Base-by-base conservation (phyloP, 2,113 vertebrate species). In the Urocynchramus pylzowi region DNA sequence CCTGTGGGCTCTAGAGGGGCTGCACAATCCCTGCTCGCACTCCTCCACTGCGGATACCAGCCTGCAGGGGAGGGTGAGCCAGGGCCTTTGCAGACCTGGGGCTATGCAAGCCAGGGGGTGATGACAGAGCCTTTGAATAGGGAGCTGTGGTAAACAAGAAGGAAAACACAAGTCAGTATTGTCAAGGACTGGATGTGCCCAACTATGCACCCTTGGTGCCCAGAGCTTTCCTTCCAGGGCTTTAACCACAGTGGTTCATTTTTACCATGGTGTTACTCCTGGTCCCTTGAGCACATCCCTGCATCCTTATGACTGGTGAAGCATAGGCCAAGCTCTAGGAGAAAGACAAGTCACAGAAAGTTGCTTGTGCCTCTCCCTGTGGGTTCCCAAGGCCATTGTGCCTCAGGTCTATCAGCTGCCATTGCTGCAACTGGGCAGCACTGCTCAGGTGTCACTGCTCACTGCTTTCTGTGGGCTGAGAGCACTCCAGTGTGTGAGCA, bases 331-430 rank as follows among this genome's bases (percentile, higher is more conserved):
- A 16, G 23, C 21, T 81, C 31, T 59, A 33, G 71, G 45, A 69
- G 12, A 64, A 89, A 54, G 45, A 18, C 0, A 0, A 31, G 7
- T 28, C 7, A 3, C 17, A n/a, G 17, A 21, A 2, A 1, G 26
- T 27, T 53, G 27, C 11, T 80, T 2, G 3, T 70, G 70, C 41
- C 19, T 77, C 42, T 67, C 1, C 1, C 69, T 64, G 35, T 15
- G 47, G 28, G 22, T n/a, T 81, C 37, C 60, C 0, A 0, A 28
- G 50, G 47, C 57, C 2, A 0, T 16, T 31, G 59, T 37, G 31
- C 42, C 71, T 77, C 7, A 1, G 23, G 21, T 64, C 35, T 79
- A 57, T 17, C 49, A 42, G 33, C 57, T 79, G 61, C 82, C 23
- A 7, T 50, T 0, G 0, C 64, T 35, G 47, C 28, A 11, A 3